phyloP scores from a whole-genome alignment of 1,140 invertebrate species.

The Eumaeus atala region DNA sequence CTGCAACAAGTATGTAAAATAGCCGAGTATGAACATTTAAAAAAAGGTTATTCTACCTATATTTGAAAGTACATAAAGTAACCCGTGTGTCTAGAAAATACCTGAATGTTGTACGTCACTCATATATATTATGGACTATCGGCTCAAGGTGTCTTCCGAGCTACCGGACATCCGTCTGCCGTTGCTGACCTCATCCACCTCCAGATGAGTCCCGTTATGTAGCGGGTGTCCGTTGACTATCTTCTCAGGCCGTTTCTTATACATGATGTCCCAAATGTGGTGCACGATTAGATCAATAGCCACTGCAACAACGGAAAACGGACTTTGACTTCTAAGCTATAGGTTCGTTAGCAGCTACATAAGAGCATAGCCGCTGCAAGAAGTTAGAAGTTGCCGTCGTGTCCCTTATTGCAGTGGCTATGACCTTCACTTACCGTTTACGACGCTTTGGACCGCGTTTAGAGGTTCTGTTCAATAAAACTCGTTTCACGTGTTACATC shows the following conservation, averaged over 20 bases:
- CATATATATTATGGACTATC: conserved; percentile 35
- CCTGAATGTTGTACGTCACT: conserved; percentile 6
- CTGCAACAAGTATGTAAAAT: too few relatives aligned
- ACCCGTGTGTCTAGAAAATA: too few relatives aligned
- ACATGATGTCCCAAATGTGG: conserved; percentile 96
- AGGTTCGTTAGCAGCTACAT: conserved; percentile 51
- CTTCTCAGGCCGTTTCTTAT: conserved; percentile 73
- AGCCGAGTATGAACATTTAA: too few relatives aligned
- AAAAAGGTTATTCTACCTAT: too few relatives aligned
- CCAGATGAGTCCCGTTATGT: conserved; percentile 68
- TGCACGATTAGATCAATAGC: conserved; percentile 99
- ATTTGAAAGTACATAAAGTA: too few relatives aligned
- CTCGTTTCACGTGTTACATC: too few relatives aligned
- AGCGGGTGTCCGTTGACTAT: conserved; percentile 32
- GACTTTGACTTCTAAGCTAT: conserved; percentile 30
- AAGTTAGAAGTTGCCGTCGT: conserved; percentile 21
- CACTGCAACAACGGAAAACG: conserved; percentile 86
- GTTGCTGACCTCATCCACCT: conserved; percentile 45
- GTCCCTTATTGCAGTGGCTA: conserved; percentile 67
- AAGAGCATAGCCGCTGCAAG: conserved; percentile 69
- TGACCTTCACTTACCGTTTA: conserved; percentile 54
- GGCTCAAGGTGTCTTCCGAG: conserved; percentile 68
- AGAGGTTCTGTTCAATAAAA: too few relatives aligned
- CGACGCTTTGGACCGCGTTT: too few relatives aligned
- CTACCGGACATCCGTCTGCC: conserved; percentile 53